Evolutionary conservation across 2,113 vertebrate species (phyloP).

Genomic region (Sebastes schlegelii): DNA sequence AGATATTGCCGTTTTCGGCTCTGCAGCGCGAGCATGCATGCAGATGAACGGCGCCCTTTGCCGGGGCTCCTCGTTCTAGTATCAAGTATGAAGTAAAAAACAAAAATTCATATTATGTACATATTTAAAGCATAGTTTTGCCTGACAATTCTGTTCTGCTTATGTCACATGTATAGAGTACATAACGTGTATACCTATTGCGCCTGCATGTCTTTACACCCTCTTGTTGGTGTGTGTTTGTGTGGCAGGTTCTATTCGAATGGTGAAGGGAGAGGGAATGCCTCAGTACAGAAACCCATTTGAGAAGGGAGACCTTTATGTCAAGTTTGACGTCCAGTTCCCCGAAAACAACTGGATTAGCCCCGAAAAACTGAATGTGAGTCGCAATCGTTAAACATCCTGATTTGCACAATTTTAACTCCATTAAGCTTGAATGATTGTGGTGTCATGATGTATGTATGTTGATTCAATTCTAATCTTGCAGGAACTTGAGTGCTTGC

Average conservation of each 20-base stretch:
- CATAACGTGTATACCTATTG: not conserved
- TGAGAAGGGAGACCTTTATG: slow-evolving; percentile 97
- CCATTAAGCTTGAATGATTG: not conserved
- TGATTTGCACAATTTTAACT: not conserved
- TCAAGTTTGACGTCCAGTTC: slow-evolving; percentile 98
- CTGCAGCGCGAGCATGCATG: no score
- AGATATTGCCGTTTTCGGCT: no score
- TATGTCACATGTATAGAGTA: not conserved
- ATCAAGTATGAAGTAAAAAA: no score
- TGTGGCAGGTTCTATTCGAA: slow-evolving; percentile 89
- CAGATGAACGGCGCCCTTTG: no score
- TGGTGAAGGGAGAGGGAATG: slow-evolving; percentile 97
- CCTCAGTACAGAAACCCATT: slow-evolving; percentile 99
- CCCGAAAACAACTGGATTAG: slow-evolving; percentile 99
- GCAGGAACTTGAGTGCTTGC: slow-evolving; percentile 96
- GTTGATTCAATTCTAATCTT: not conserved
- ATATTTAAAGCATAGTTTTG: not conserved
- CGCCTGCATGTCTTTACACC: slow-evolving; percentile 6
- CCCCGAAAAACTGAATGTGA: slow-evolving; percentile 96
- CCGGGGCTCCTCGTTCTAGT: no score
- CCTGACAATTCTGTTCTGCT: not conserved
- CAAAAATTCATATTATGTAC: not conserved
- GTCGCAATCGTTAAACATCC: slow-evolving; percentile 51
- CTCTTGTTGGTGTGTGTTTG: not conserved
- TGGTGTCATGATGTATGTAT: not conserved